Evolutionary conservation across 2,888 invertebrate genomes (phyloP).

Genomic region (Leucophenga maculata): DNA sequence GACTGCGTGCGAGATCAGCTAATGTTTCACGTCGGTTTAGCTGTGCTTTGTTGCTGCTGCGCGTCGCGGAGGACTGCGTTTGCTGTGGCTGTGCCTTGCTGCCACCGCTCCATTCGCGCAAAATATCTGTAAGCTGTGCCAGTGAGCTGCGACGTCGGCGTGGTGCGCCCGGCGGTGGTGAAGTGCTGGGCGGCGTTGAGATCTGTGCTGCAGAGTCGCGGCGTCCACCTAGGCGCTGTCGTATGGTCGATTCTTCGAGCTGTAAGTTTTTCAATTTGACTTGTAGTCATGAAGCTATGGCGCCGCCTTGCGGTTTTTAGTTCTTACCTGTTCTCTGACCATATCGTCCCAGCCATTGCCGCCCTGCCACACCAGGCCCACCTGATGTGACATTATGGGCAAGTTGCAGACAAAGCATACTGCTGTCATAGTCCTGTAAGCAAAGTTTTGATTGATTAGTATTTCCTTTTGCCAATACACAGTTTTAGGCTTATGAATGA

Average conservation of each 20-base stretch:
- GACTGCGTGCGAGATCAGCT: constrained; percentile 87
- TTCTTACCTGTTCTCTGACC: constrained; percentile 83
- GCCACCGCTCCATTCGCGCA: constrained; percentile 87
- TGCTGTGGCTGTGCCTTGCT: constrained; percentile 68
- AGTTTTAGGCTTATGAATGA: too few species aligned
- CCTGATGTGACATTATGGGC: constrained; percentile 94
- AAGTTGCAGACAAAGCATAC: constrained; percentile 97
- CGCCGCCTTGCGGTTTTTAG: too few species aligned
- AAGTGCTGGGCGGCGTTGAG: constrained; percentile 86
- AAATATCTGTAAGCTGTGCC: constrained; percentile 89
- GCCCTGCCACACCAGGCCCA: constrained; percentile 93
- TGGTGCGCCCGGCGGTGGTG: constrained; percentile 76
- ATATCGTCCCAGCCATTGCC: constrained; percentile 96
- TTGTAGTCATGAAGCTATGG: not conserved
- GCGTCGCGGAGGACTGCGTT: constrained; percentile 6
- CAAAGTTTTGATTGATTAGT: constrained; percentile 19
- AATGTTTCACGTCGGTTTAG: constrained; percentile 88
- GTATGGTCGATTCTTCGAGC: constrained; percentile 86
- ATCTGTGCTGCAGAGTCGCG: constrained; percentile 94
- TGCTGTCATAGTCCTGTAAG: constrained; percentile 90
- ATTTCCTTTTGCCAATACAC: not conserved
- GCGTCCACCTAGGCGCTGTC: constrained; percentile 87
- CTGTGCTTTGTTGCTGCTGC: constrained; percentile 74
- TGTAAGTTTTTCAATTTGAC: constrained; percentile 32
- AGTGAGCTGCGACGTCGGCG: constrained; percentile 87